phyloP scores from a whole-genome alignment of 2,888 invertebrate genomes.

The Andricus curvator region DNA sequence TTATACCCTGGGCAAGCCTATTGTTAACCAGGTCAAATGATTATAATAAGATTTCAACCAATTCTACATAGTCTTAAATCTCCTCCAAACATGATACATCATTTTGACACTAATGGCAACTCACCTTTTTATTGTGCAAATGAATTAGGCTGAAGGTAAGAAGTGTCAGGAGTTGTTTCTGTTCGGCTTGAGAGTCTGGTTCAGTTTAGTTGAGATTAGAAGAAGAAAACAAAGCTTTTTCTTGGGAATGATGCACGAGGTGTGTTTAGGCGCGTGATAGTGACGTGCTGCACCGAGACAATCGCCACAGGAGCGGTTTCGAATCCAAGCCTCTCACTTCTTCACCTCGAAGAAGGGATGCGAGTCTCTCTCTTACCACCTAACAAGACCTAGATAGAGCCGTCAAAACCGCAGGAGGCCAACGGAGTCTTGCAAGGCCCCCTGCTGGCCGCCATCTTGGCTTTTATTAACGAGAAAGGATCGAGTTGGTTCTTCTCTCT shows the following conservation, averaged over 20 bases:
- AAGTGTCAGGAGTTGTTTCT: conserved; percentile 7
- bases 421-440: conserved; percentile 72
- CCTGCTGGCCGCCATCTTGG: conserved; percentile 76
- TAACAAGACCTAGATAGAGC: conserved; percentile 77
- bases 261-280: conserved; percentile 77
- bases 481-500: conserved; percentile 62
- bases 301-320: conserved; percentile 76
- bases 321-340: conserved; percentile 60
- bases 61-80: background rate
- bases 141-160: background rate
- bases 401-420: conserved; percentile 78
- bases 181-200: background rate
- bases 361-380: conserved; percentile 58
- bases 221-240: conserved; percentile 71
- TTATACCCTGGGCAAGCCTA: no score
- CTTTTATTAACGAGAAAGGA: conserved; percentile 78
- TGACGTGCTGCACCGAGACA: conserved; percentile 70
- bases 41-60: background rate
- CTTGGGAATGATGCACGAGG: conserved; percentile 76
- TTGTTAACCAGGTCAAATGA: background rate
- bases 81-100: background rate
- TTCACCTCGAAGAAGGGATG: conserved; percentile 52
- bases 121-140: background rate
- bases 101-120: background rate
- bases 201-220: conserved; percentile 48